Evolutionary conservation across 2,113 vertebrate genomes (phyloP).

Genomic region (Anarhynchus alexandrinus): DNA sequence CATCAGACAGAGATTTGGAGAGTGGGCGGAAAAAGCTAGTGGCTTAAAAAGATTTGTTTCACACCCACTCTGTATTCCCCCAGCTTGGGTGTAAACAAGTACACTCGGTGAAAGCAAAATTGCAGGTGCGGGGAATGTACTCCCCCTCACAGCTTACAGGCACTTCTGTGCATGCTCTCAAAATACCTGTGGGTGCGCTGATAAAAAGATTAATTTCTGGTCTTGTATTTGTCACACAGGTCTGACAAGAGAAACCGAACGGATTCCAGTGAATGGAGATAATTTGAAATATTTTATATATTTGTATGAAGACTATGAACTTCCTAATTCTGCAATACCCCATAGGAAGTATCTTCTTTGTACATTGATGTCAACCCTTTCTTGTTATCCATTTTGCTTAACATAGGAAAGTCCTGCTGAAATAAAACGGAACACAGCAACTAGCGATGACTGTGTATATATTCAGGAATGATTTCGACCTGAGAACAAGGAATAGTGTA

Average conservation of each 20-base stretch:
- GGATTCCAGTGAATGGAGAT: slow-evolving; percentile 46
- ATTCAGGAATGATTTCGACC: not conserved
- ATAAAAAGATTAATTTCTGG: slow-evolving; percentile 1
- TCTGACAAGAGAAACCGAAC: slow-evolving; percentile 4
- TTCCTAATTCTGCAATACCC: slow-evolving; percentile 7
- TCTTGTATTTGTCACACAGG: slow-evolving; percentile 66
- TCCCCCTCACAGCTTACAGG: not conserved
- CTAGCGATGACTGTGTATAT: not conserved
- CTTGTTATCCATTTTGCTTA: slow-evolving; percentile 43
- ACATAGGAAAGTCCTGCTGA: slow-evolving; percentile 21
- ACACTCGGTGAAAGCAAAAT: not conserved
- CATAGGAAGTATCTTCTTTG: slow-evolving; percentile 58
- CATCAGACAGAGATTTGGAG: not conserved
- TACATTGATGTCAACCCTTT: slow-evolving; percentile 64
- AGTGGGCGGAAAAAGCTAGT: not conserved
- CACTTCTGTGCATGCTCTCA: not conserved
- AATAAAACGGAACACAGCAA: slow-evolving; percentile 21
- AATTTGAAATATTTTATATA: slow-evolving; percentile 69
- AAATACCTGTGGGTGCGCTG: not conserved
- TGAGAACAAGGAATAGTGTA: not conserved
- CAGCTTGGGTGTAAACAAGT: not conserved
- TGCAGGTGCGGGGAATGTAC: not conserved
- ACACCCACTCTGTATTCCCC: not conserved
- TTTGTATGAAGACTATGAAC: slow-evolving; percentile 73
- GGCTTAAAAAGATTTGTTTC: not conserved